Percentiles rank a stretch among this genome's conserved stretches.
Conservation (phyloP, 2,888 invertebrate species). For the Eledone cirrhosa region DNA sequence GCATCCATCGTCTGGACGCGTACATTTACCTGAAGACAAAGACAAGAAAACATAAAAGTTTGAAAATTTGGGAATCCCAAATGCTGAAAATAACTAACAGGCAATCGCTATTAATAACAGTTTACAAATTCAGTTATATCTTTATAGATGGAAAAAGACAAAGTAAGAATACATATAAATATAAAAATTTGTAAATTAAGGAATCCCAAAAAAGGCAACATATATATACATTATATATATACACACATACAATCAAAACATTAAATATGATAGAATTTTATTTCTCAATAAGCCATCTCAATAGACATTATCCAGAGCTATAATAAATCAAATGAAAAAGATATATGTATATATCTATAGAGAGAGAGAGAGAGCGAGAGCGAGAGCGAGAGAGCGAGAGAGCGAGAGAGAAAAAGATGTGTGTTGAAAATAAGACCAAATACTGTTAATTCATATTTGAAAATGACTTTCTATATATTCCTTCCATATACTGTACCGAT, state of each 20-base stretch:
- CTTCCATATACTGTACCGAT: too few species aligned
- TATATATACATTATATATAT: too few species aligned
- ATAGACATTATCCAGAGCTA: too few species aligned
- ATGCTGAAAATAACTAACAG: background rate
- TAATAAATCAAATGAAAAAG: too few species aligned
- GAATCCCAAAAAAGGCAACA: too few species aligned
- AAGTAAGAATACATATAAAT: background rate
- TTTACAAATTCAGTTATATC: background rate
- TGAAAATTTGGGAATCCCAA: background rate
- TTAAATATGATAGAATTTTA: too few species aligned
- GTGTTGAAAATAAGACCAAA: background rate
- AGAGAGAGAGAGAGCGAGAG: background rate
- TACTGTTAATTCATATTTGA: too few species aligned
- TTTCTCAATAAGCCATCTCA: too few species aligned
- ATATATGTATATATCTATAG: too few species aligned
- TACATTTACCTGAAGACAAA: constrained; percentile 84
- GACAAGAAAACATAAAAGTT: constrained; percentile 24
- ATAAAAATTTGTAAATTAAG: too few species aligned
- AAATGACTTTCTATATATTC: too few species aligned
- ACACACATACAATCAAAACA: too few species aligned
- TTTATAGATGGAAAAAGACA: background rate
- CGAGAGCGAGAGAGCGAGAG: background rate
- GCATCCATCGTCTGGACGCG: constrained; percentile 99
- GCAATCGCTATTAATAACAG: background rate
- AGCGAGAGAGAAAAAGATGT: background rate